Evolutionary conservation across 2,888 invertebrate genomes (phyloP).

Genomic region (Iphiclides podalirius): DNA sequence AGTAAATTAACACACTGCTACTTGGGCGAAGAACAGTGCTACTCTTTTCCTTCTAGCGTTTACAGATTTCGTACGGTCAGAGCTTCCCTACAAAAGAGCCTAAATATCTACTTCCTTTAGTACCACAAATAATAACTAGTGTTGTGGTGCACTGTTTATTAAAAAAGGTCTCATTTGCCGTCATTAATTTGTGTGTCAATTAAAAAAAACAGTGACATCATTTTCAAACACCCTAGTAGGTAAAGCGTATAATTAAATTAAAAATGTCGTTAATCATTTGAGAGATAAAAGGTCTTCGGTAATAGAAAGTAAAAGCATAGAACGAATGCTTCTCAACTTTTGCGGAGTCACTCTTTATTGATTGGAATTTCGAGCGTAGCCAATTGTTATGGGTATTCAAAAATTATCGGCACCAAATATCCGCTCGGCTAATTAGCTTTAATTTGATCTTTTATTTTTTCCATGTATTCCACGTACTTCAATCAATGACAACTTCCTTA

Average conservation of each 20-base stretch:
- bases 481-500: slow-evolving; percentile 11
- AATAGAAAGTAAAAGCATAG: slow-evolving; percentile 61
- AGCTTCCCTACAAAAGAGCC: slow-evolving; percentile 61
- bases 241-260: slow-evolving; percentile 15
- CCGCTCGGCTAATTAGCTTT: slow-evolving; percentile 48
- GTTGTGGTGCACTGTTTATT: too few species aligned
- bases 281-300: slow-evolving; percentile 68
- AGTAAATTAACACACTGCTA: too few species aligned
- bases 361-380: slow-evolving; percentile 67
- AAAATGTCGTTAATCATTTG: slow-evolving; percentile 58
- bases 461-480: background rate
- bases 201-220: slow-evolving; percentile 17
- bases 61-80: slow-evolving; percentile 70
- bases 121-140: slow-evolving; percentile 37
- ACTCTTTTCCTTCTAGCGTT: background rate
- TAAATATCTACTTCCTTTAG: slow-evolving; percentile 70
- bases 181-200: background rate
- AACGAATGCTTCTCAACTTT: slow-evolving; percentile 51
- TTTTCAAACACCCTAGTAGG: slow-evolving; percentile 21
- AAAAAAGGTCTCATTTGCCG: background rate
- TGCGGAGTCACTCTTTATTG: slow-evolving; percentile 65
- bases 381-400: slow-evolving; percentile 55
- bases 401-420: slow-evolving; percentile 61
- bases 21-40: too few species aligned
- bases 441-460: slow-evolving; percentile 26